Conservation (phyloP, 2,888 invertebrate genomes). For the Horisme vitalbata region DNA sequence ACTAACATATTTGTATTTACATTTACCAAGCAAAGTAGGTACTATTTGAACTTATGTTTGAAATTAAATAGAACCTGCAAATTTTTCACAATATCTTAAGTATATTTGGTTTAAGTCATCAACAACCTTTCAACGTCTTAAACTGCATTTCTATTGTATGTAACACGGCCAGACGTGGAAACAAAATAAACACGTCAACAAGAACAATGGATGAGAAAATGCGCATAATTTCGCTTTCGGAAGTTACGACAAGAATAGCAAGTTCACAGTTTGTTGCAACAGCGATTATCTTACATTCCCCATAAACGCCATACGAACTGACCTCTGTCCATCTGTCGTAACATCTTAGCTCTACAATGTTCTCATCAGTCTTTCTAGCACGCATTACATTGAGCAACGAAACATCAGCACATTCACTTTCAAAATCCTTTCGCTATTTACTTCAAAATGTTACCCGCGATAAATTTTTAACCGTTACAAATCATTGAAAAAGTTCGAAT, state of each 20-base stretch:
- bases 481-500: background rate
- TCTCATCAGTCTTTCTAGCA: slow-evolving; percentile 36
- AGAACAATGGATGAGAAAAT: slow-evolving; percentile 21
- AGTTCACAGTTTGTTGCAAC: slow-evolving; percentile 23
- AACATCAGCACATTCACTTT: slow-evolving; percentile 56
- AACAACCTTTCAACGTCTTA: too few species aligned
- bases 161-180: background rate
- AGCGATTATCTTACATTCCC: slow-evolving; percentile 25
- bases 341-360: slow-evolving; percentile 43
- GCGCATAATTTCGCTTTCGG: slow-evolving; percentile 20
- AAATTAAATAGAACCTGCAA: too few species aligned
- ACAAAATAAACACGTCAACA: slow-evolving; percentile 9
- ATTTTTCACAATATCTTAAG: too few species aligned
- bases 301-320: slow-evolving; percentile 34
- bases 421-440: slow-evolving; percentile 52
- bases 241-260: slow-evolving; percentile 19
- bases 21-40: too few species aligned
- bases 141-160: background rate
- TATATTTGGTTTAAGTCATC: too few species aligned
- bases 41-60: too few species aligned
- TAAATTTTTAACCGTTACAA: slow-evolving; percentile 10
- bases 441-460: slow-evolving; percentile 35
- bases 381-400: slow-evolving; percentile 48
- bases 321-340: slow-evolving; percentile 44
- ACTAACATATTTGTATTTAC: too few species aligned